Percentiles rank a stretch among this genome's conserved stretches.
phyloP scores from a whole-genome alignment of 2,888 invertebrate species.

The Conus canariensis region DNA sequence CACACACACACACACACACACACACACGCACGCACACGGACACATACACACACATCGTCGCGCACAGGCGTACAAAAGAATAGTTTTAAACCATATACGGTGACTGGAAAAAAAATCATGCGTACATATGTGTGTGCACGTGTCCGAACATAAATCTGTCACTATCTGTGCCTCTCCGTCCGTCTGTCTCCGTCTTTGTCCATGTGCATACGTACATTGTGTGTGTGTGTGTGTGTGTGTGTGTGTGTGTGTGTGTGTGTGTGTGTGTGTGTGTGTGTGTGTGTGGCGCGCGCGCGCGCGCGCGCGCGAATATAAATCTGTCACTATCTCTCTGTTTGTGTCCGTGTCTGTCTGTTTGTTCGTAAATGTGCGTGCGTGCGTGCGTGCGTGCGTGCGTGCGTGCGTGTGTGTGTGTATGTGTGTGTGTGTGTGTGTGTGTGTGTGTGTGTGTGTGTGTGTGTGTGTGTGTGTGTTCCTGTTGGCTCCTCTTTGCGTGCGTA shows the following conservation, averaged over 20 bases:
- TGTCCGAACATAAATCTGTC: too few relatives aligned
- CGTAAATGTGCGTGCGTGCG: neutral
- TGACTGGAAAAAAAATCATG: too few relatives aligned
- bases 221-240: too few relatives aligned
- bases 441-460: neutral
- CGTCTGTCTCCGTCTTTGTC: too few relatives aligned
- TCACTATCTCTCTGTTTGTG: neutral
- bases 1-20: slow-evolving; percentile 21
- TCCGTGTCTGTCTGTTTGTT: neutral
- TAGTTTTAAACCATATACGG: too few relatives aligned
- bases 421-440: slow-evolving; percentile 11
- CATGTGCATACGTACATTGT: too few relatives aligned
- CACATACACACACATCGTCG: slow-evolving; percentile 5
- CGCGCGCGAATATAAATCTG: neutral
- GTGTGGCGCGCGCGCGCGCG: neutral
- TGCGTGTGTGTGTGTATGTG: slow-evolving; percentile 1
- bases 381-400: neutral
- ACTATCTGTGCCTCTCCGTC: neutral
- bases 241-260: too few relatives aligned
- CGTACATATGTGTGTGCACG: too few relatives aligned
- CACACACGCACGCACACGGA: neutral
- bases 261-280: slow-evolving; percentile 2
- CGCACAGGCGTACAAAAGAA: neutral
- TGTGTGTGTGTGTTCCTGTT: too few relatives aligned
- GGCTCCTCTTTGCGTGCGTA: too few relatives aligned